Percentiles rank a stretch among this genome's conserved stretches.
These are phyloP conservation scores for Heteromurus nitidus DNA, from an alignment of 2,888 invertebrate species.

Conservation along the genomic window DNA sequence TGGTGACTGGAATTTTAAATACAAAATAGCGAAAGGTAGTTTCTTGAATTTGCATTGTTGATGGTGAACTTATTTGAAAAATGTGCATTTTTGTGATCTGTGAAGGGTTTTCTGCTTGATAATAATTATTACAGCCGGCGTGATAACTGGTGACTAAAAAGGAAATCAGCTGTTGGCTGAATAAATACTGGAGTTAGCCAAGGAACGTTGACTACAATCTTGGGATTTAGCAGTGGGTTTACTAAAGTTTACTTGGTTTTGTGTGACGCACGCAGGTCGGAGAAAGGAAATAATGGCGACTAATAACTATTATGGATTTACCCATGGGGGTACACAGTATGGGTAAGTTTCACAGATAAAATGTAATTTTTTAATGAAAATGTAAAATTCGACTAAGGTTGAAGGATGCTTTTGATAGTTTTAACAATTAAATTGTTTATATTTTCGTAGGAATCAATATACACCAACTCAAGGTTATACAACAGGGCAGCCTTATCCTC, in stretches of 20 bases:
- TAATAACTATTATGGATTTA: slow-evolving; percentile 96
- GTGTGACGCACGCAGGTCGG: not conserved
- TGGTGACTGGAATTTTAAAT: no score
- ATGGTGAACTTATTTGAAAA: no score
- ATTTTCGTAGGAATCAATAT: slow-evolving; percentile 70
- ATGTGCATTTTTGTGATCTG: no score
- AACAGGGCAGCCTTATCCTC: slow-evolving; percentile 50
- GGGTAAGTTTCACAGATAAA: slow-evolving; percentile 81
- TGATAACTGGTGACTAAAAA: no score
- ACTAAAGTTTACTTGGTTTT: not conserved
- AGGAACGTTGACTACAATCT: not conserved
- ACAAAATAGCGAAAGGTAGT: no score
- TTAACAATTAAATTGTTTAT: slow-evolving; percentile 16
- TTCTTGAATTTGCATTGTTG: no score
- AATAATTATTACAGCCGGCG: no score
- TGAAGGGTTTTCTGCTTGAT: no score
- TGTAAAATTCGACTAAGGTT: not conserved
- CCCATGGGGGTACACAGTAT: slow-evolving; percentile 94
- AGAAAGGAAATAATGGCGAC: slow-evolving; percentile 81
- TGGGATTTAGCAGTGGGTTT: not conserved
- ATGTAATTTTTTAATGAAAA: slow-evolving; percentile 50
- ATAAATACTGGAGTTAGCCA: not conserved
- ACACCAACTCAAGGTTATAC: slow-evolving; percentile 59
- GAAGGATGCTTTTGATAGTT: not conserved
- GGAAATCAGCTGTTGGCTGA: not conserved